Evolutionary conservation across 2,797 vertebrate genomes (phyloP).

Genomic region (Synanceia verrucosa): DNA sequence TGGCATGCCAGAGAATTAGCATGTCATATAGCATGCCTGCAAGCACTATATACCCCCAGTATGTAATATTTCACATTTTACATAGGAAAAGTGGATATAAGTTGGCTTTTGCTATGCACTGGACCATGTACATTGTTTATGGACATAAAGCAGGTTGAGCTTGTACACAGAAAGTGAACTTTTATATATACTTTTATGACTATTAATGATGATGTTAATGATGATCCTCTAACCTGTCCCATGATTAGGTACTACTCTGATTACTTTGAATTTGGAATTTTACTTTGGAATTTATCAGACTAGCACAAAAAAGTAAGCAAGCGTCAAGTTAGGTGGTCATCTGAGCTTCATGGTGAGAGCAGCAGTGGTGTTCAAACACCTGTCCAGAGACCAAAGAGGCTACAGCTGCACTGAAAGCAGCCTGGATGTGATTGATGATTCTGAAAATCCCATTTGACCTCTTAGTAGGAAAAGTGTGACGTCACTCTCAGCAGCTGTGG

Average conservation of each 20-base stretch:
- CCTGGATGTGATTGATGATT: neutral
- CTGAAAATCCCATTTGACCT: neutral
- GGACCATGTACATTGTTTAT: neutral
- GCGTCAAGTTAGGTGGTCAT: neutral
- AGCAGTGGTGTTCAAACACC: too few species aligned
- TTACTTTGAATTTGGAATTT: too few species aligned
- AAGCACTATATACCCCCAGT: neutral
- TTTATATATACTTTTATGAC: neutral
- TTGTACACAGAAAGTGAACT: neutral
- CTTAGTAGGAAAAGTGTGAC: neutral
- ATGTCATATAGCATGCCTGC: neutral
- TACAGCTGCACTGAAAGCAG: slow-evolving; percentile 5
- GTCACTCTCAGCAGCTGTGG: neutral
- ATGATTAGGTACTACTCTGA: neutral
- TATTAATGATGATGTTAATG: neutral
- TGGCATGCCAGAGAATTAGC: neutral
- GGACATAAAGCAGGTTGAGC: neutral
- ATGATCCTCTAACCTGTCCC: neutral
- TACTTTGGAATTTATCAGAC: neutral
- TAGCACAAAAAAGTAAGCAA: neutral
- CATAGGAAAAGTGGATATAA: neutral
- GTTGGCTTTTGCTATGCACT: neutral
- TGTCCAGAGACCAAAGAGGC: neutral
- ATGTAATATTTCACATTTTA: neutral
- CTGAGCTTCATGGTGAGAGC: neutral